Evolutionary conservation across 2,113 vertebrate genomes (phyloP).

Genomic region (Phalacrocorax carbo): DNA sequence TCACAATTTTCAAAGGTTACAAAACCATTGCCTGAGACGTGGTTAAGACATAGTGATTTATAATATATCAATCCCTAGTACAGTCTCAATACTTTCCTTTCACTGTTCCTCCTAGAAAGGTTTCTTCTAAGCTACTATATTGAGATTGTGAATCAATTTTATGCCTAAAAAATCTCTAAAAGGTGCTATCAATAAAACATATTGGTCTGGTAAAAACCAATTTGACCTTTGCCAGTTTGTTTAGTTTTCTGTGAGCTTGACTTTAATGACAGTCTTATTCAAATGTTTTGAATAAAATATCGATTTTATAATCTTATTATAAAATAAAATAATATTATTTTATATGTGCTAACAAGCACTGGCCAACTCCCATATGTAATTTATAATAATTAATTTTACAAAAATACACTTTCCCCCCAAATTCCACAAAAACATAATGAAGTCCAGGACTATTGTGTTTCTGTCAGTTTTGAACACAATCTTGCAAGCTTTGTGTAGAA

Average conservation of each 20-base stretch:
- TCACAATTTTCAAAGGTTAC: background rate
- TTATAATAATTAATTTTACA: background rate
- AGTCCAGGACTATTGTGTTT: background rate
- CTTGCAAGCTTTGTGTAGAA: background rate
- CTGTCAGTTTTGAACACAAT: background rate
- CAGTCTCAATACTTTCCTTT: background rate
- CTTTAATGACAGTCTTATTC: background rate
- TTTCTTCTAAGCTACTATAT: background rate
- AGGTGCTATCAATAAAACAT: background rate
- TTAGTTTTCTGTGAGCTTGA: background rate
- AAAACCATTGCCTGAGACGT: background rate
- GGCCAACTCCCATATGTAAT: background rate
- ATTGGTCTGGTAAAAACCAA: background rate
- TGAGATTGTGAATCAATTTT: background rate
- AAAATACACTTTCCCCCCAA: background rate
- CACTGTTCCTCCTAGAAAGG: background rate
- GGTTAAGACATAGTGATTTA: constrained; percentile 15
- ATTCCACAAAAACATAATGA: background rate
- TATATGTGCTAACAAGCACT: background rate
- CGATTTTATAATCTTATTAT: no score
- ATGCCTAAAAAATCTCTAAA: background rate
- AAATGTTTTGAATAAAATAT: background rate
- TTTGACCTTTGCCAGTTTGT: background rate
- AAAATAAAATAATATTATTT: background rate
- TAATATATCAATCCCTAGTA: background rate